phyloP scores from a whole-genome alignment of 2,888 invertebrate genomes.

The Digitonthophagus gazella region DNA sequence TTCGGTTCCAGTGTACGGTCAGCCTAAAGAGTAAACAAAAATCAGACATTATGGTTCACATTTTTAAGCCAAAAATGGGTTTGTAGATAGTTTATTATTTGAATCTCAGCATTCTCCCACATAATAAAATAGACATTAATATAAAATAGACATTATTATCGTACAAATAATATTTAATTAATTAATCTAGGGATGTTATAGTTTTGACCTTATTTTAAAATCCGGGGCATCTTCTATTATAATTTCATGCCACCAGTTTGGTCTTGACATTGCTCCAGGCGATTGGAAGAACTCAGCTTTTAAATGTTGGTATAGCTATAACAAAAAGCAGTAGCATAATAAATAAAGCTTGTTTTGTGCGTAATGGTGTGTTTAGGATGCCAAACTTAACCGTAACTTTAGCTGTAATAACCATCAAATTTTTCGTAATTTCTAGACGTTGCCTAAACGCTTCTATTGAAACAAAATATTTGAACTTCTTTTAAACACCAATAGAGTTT shows the following conservation, averaged over 20 bases:
- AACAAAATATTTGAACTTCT: slow-evolving; percentile 3
- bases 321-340: slow-evolving; percentile 27
- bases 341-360: no score
- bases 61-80: no score
- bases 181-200: slow-evolving; percentile 31
- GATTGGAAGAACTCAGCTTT: slow-evolving; percentile 70
- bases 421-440: no score
- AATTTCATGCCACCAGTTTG: slow-evolving; percentile 71
- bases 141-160: slow-evolving; percentile 23
- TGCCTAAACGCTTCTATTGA: no score
- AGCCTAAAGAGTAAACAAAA: no score
- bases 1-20: no score
- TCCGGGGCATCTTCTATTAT: slow-evolving; percentile 45
- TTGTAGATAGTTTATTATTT: no score
- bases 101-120: slow-evolving; percentile 17
- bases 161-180: slow-evolving; percentile 20
- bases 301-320: slow-evolving; percentile 71
- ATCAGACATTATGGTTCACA: no score
- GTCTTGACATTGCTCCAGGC: slow-evolving; percentile 67
- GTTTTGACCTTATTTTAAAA: slow-evolving; percentile 38
- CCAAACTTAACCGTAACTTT: no score
- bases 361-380: no score
- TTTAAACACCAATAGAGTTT: no score
- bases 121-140: slow-evolving; percentile 28
- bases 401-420: no score